Conservation (phyloP, 2,797 vertebrate species). For the Denticeps clupeoides region DNA sequence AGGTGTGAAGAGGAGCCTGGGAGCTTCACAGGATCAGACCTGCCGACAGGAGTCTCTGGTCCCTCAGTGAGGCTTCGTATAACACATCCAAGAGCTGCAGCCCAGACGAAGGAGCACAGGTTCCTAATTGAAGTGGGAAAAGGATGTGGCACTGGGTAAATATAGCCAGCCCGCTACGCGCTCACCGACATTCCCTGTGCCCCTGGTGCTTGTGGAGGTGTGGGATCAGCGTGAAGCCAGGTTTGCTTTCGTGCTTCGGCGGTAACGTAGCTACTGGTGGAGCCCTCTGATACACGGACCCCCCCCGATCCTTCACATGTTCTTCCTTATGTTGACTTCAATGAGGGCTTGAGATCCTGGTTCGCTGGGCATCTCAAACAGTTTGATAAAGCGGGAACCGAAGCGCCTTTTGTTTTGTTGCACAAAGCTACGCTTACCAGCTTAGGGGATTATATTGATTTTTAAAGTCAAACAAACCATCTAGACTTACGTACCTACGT, state of each 20-base stretch:
- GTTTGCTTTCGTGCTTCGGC: no score
- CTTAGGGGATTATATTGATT: conserved; percentile 53
- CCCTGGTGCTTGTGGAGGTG: background rate
- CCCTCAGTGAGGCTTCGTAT: conserved; percentile 66
- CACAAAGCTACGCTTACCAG: conserved; percentile 45
- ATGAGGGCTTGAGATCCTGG: conserved; percentile 41
- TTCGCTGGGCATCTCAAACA: conserved; percentile 40
- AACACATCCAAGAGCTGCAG: conserved; percentile 75
- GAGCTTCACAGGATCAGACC: conserved; percentile 86
- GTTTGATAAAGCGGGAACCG: conserved; percentile 45
- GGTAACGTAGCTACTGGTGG: background rate
- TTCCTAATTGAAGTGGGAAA: conserved; percentile 62
- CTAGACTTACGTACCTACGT: conserved; percentile 56
- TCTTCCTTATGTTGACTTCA: conserved; percentile 13
- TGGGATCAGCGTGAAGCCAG: conserved; percentile 5
- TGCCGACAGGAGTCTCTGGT: conserved; percentile 73
- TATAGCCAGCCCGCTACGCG: conserved; percentile 24
- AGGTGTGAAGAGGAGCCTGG: conserved; percentile 87
- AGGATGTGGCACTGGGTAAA: conserved; percentile 29
- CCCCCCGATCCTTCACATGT: conserved; percentile 6
- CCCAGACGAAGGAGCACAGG: conserved; percentile 41
- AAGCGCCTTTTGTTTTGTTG: conserved; percentile 46
- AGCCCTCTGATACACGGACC: background rate
- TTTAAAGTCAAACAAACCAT: conserved; percentile 44
- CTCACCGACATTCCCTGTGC: conserved; percentile 24